Base-by-base conservation (phyloP, 1,140 invertebrate species). In the Panagrolaimus sp. region DNA sequence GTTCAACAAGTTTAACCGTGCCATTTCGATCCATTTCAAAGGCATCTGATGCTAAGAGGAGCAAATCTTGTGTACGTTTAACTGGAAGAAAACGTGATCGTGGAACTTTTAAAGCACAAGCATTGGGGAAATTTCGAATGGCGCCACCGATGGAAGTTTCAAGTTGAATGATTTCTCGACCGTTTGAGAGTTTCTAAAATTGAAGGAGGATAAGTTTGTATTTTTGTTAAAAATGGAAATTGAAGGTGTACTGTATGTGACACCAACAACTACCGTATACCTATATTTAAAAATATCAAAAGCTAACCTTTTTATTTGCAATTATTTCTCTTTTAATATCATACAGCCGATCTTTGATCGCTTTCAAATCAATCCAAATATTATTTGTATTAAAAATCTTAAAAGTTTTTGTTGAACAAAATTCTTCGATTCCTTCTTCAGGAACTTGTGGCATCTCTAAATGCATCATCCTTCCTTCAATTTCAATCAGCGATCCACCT, bases 341-440 rank as follows among this genome's bases (percentile, higher is more conserved):
- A 27, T 88, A 87, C 70, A 91, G 87, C 14, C 93, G 88, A 72
- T 90, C 86, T 75, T 93, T 88, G 48, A 98, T 92, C 0, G 92
- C 92, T 89, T 71, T 88, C 11, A 98, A 83, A 83, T 91, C 96
- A 5, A 94, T 91, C 96, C 96, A 99, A 67, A 99, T 86, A 83
- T 99, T 99, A 82, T 99, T 99, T 0, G 96, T 98, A 83, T 98
- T 98, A 87, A 98, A 99, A 83, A 96, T 98, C 76, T 96, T 96
- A 83, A 98, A 98, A 69, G 91, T 96, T 81, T 92, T 94, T 2
- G 98, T 90, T n/a, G 93, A 97, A 87, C 98, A 98, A 80, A 98
- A 98, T 80, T 97, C 95, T 84, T 98, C 93, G 2, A 95, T 81
- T 81, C 96, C 91, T 75, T 97, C 93, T 82, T 92, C 92, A 0